Evolutionary conservation across 2,888 invertebrate species (phyloP).

Genomic region (Drosophila macrospina): DNA sequence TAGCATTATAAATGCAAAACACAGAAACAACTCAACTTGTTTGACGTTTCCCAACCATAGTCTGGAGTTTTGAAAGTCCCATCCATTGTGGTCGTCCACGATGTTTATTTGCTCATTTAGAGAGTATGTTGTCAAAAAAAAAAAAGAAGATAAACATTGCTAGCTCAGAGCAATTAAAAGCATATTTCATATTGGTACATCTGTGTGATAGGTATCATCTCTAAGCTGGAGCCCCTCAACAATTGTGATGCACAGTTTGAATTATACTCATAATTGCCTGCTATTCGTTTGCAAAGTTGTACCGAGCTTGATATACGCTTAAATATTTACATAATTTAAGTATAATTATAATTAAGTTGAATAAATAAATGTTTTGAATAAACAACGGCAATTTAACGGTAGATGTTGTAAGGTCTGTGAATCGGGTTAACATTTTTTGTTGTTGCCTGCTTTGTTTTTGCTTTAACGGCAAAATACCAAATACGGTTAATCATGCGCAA

Average conservation of each 20-base stretch:
- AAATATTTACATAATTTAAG: constrained; percentile 53
- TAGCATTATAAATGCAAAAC: constrained; percentile 66
- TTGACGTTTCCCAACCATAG: constrained; percentile 49
- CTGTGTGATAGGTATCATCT: constrained; percentile 23
- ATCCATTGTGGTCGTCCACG: constrained; percentile 39
- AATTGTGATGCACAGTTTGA: constrained; percentile 38
- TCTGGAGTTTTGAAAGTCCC: constrained; percentile 51
- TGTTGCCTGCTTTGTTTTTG: constrained; percentile 5
- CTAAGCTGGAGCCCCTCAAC: constrained; percentile 12
- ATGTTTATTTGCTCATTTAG: constrained; percentile 37
- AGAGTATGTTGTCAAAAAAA: constrained; percentile 36
- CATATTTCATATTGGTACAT: constrained; percentile 63
- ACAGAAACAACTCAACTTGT: constrained; percentile 35
- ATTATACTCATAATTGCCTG: constrained; percentile 11
- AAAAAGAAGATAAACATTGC: constrained; percentile 17
- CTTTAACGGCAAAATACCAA: constrained; percentile 32
- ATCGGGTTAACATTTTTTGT: constrained; percentile 37
- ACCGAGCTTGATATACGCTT: constrained; percentile 19
- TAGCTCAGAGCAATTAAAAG: constrained; percentile 44
- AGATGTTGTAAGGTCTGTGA: constrained; percentile 57
- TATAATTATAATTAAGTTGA: constrained; percentile 48
- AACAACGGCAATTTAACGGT: constrained; percentile 34
- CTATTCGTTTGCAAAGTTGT: neutral
- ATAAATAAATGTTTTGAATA: constrained; percentile 25
- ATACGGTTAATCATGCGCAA: constrained; percentile 44